These are phyloP conservation scores for Noctua janthe DNA, from an alignment of 2,888 invertebrate genomes.

Conservation along the genomic window DNA sequence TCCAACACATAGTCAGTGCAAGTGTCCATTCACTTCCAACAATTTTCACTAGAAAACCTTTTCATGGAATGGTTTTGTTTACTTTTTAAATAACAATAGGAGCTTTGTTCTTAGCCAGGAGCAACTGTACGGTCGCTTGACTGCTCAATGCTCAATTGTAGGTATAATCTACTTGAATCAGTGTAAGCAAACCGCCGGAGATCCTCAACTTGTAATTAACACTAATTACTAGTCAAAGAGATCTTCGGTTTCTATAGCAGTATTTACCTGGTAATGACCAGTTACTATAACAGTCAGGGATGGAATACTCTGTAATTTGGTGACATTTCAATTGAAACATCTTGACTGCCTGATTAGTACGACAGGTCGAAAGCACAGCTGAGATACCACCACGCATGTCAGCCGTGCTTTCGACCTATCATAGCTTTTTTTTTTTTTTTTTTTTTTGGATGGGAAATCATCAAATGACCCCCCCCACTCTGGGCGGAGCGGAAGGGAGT, in stretches of 20 bases:
- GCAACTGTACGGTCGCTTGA: not conserved
- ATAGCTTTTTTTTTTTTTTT: too few relatives aligned
- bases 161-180: not conserved
- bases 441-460: too few relatives aligned
- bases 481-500: too few relatives aligned
- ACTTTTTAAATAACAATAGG: slow-evolving; percentile 4
- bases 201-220: slow-evolving; percentile 4
- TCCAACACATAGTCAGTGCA: not conserved
- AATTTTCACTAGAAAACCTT: slow-evolving; percentile 2
- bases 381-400: too few relatives aligned
- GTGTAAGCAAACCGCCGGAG: not conserved
- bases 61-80: not conserved
- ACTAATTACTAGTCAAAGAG: slow-evolving; percentile 13
- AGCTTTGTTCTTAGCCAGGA: not conserved
- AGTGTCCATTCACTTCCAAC: not conserved
- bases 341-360: not conserved
- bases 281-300: not conserved
- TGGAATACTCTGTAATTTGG: not conserved
- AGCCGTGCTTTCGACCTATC: too few relatives aligned
- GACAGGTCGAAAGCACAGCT: too few relatives aligned
- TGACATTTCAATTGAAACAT: not conserved
- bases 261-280: not conserved
- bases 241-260: slow-evolving; percentile 6
- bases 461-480: too few relatives aligned
- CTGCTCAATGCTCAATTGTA: not conserved